phyloP scores from a whole-genome alignment of 2,888 invertebrate species.

The Cryptosula pallasiana region DNA sequence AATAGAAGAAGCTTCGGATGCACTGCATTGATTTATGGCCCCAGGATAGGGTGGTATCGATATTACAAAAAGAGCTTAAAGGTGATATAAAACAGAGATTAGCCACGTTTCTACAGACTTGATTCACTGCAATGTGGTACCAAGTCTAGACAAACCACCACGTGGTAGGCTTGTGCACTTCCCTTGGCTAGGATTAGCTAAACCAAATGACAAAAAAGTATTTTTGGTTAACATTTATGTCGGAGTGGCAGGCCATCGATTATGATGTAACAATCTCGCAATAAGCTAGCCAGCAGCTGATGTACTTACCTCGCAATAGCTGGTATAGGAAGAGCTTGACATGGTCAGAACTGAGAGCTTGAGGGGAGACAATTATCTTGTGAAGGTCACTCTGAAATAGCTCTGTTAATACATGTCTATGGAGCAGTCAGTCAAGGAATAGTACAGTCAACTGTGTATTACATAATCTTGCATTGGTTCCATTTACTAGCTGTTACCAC shows the following conservation, averaged over 20 bases:
- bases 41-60: no score
- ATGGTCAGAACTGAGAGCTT: slow-evolving; percentile 97
- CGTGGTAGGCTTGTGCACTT: background rate
- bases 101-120: no score
- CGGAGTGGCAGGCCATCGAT: no score
- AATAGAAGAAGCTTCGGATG: no score
- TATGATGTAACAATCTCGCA: no score
- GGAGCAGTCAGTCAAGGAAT: slow-evolving; percentile 22
- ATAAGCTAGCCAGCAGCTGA: background rate
- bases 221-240: no score
- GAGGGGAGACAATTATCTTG: slow-evolving; percentile 99
- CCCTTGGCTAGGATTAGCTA: background rate
- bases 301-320: slow-evolving; percentile 84
- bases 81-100: background rate
- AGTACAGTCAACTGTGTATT: no score
- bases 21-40: no score
- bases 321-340: slow-evolving; percentile 99
- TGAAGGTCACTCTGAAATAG: slow-evolving; percentile 98
- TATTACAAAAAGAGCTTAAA: no score
- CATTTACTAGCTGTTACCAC: no score
- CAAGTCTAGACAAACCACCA: background rate
- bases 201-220: background rate
- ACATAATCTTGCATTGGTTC: no score
- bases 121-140: no score
- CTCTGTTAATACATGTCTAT: slow-evolving; percentile 98